Evolutionary conservation across 2,113 vertebrate species (phyloP).

Genomic region (Pipra filicauda): DNA sequence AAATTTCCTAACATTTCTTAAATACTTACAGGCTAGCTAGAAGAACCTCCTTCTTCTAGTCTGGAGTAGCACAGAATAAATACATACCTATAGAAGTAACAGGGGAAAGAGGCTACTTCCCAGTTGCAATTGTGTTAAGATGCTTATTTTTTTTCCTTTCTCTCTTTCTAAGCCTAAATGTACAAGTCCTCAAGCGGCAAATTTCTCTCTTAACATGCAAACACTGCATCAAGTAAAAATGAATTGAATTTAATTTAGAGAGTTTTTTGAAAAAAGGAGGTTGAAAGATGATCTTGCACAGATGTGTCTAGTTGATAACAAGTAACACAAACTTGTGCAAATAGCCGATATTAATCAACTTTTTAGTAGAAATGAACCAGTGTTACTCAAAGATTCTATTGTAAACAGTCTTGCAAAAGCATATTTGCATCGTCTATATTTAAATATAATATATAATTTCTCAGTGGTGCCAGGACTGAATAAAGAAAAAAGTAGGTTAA

Average conservation of each 20-base stretch:
- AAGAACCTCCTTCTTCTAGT: neutral
- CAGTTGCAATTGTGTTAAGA: neutral
- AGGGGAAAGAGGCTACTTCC: neutral
- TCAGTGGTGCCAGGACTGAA: neutral
- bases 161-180: neutral
- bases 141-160: neutral
- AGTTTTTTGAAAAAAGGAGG: neutral
- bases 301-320: neutral
- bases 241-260: neutral
- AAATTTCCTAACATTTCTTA: neutral
- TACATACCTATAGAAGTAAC: neutral
- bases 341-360: neutral
- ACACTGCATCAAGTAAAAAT: neutral
- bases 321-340: neutral
- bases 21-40: neutral
- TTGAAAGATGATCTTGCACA: neutral
- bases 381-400: neutral
- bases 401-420: neutral
- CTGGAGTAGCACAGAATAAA: neutral
- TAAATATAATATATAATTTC: neutral
- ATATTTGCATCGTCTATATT: neutral
- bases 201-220: neutral
- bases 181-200: neutral
- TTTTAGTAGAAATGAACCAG: neutral
- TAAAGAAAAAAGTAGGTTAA: neutral